Evolutionary conservation across 2,797 vertebrate genomes (phyloP).

Genomic region (Cirrhinus mrigala): DNA sequence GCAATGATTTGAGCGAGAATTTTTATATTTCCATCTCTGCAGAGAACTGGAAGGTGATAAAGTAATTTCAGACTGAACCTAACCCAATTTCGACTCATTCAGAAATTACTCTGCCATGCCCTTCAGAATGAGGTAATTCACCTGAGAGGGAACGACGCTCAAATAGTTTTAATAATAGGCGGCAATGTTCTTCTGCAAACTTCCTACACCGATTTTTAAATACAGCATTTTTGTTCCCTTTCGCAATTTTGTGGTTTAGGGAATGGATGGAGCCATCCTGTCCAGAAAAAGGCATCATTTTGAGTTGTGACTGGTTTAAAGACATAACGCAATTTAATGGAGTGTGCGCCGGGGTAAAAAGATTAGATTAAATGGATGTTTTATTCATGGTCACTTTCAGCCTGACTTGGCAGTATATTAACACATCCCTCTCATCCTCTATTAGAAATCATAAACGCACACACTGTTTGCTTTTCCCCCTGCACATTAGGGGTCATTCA

Average conservation of each 20-base stretch:
- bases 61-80: slow-evolving; percentile 45
- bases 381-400: slow-evolving; percentile 67
- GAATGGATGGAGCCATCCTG: slow-evolving; percentile 40
- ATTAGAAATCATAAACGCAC: slow-evolving; percentile 59
- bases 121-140: slow-evolving; percentile 46
- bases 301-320: slow-evolving; percentile 61
- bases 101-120: slow-evolving; percentile 38
- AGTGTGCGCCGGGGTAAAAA: slow-evolving; percentile 61
- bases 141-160: slow-evolving; percentile 33
- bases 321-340: slow-evolving; percentile 64
- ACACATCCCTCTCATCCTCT: slow-evolving; percentile 57
- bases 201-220: slow-evolving; percentile 35
- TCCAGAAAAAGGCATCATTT: slow-evolving; percentile 54
- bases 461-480: slow-evolving; percentile 59
- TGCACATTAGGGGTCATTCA: slow-evolving; percentile 61
- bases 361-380: slow-evolving; percentile 66
- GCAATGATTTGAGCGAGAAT: slow-evolving; percentile 37
- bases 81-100: slow-evolving; percentile 46
- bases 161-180: slow-evolving; percentile 49
- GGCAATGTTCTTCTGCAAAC: slow-evolving; percentile 34
- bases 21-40: slow-evolving; percentile 41
- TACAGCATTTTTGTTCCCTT: slow-evolving; percentile 32
- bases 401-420: slow-evolving; percentile 64
- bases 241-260: slow-evolving; percentile 35
- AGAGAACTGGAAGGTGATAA: slow-evolving; percentile 39